Percentiles rank a stretch among this genome's conserved stretches.
Conservation (phyloP, 2,888 invertebrate species). For the Pachymerium ferrugineum region DNA sequence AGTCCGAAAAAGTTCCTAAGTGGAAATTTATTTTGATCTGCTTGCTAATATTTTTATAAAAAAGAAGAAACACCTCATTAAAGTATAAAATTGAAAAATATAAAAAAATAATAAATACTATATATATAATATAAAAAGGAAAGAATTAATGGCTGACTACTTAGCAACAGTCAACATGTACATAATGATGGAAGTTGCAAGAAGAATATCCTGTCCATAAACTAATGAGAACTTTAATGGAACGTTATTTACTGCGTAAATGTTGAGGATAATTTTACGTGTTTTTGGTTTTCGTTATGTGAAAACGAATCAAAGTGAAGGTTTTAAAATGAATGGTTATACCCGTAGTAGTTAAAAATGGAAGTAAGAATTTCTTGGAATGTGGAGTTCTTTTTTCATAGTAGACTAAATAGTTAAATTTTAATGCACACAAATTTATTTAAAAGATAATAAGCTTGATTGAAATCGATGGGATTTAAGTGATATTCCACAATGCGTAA, state of each 20-base stretch:
- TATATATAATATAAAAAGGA: background rate
- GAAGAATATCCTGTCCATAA: background rate
- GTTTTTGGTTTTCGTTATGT: slow-evolving; percentile 4
- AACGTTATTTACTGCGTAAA: background rate
- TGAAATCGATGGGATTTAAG: too few species aligned
- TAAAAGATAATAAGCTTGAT: background rate
- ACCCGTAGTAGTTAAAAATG: too few species aligned
- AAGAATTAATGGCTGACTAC: background rate
- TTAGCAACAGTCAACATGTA: slow-evolving; percentile 3
- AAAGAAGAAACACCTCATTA: background rate
- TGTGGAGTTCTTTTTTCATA: background rate
- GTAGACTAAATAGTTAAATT: too few species aligned
- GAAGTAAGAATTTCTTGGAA: background rate
- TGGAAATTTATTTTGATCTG: slow-evolving; percentile 15
- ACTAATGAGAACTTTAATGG: background rate
- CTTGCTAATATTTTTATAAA: slow-evolving; percentile 7
- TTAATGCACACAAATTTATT: too few species aligned
- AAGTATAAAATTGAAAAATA: background rate
- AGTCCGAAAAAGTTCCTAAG: slow-evolving; percentile 4
- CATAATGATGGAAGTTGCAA: background rate
- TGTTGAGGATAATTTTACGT: background rate
- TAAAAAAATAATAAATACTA: background rate
- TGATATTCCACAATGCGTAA: background rate
- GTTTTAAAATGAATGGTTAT: background rate
- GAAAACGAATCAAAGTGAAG: background rate